Conservation (phyloP, 1,140 invertebrate species). For the Popillia japonica region DNA sequence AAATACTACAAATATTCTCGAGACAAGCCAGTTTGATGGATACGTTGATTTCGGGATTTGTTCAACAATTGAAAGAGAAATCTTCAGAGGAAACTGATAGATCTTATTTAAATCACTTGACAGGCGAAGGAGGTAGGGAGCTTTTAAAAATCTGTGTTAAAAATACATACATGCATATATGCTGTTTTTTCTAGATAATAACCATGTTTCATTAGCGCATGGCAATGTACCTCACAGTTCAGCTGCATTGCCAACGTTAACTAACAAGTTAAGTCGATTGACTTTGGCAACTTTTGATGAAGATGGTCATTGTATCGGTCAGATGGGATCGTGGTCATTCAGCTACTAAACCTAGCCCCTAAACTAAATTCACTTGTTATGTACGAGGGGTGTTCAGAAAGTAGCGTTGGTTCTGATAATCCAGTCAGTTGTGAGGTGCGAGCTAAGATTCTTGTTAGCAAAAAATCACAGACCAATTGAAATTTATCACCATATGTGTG, state of each 20-base stretch:
- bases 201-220: conserved; percentile 62
- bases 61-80: conserved; percentile 72
- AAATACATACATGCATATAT: neutral
- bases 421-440: no score
- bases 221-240: conserved; percentile 53
- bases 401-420: no score
- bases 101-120: conserved; percentile 49
- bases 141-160: neutral
- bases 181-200: conserved; percentile 57
- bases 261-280: conserved; percentile 85
- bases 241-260: conserved; percentile 63
- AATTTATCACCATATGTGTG: no score
- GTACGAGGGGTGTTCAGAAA: no score
- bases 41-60: conserved; percentile 86
- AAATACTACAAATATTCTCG: conserved; percentile 87
- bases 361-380: no score
- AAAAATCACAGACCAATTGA: no score
- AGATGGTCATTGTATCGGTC: conserved; percentile 78
- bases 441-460: no score
- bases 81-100: conserved; percentile 59
- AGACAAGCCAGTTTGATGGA: conserved; percentile 93
- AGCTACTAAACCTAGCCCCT: conserved; percentile 65
- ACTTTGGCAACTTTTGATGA: conserved; percentile 90
- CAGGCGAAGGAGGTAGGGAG: conserved; percentile 22
- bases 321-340: conserved; percentile 79